phyloP scores from a whole-genome alignment of 2,797 vertebrate species.

The Lutra lutra region DNA sequence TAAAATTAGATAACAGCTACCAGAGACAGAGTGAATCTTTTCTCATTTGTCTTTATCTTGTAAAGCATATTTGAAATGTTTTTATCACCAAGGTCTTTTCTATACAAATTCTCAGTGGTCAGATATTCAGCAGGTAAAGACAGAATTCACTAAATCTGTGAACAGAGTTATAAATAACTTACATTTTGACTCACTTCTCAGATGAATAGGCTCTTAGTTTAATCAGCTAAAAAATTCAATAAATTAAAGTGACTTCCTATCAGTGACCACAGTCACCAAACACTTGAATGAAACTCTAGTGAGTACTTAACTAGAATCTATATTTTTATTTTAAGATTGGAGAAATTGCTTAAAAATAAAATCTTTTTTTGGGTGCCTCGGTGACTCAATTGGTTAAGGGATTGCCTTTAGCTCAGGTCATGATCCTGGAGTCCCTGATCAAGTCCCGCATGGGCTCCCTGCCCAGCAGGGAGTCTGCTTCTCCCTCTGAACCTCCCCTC shows the following conservation, averaged over 20 bases:
- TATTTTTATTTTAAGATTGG: background rate
- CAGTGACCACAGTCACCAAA: background rate
- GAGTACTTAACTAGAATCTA: background rate
- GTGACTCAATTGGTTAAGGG: too few relatives aligned
- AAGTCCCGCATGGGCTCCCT: too few relatives aligned
- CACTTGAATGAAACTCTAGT: background rate
- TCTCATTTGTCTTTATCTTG: background rate
- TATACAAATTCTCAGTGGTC: background rate
- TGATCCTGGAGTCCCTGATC: too few relatives aligned
- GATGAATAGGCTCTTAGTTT: background rate
- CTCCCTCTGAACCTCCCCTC: too few relatives aligned
- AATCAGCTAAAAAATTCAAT: background rate
- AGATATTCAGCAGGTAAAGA: background rate
- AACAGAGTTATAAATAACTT: background rate
- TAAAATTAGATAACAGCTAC: background rate
- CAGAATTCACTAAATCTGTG: background rate
- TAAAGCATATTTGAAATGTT: background rate
- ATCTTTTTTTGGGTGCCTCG: background rate
- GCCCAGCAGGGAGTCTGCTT: too few relatives aligned
- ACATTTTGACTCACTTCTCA: background rate
- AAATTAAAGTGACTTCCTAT: background rate
- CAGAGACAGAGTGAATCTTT: background rate
- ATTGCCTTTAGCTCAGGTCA: too few relatives aligned
- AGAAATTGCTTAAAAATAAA: background rate
- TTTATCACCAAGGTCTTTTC: conserved; percentile 6